A percentile compares a stretch with the other conserved stretches of the same genome.
These are phyloP conservation scores for Cartodere bifasciata DNA, from an alignment of 2,888 invertebrate species.

Conservation along the genomic window DNA sequence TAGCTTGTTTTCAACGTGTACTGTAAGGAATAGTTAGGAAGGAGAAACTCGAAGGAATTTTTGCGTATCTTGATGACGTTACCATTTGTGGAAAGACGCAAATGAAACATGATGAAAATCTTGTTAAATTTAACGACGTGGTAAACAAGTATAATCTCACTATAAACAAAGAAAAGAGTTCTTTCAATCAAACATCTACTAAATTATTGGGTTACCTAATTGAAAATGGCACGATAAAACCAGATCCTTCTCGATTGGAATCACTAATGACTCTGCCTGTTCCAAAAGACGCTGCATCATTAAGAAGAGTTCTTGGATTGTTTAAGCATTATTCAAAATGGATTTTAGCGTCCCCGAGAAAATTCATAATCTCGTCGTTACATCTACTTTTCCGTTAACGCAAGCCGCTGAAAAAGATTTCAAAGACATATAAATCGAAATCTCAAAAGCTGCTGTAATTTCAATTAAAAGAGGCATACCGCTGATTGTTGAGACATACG, in stretches of 20 bases:
- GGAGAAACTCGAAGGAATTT: conserved; percentile 7
- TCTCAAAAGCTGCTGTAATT: neutral
- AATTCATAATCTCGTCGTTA: neutral
- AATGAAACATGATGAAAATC: conserved; percentile 12
- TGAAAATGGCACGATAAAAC: too few relatives aligned
- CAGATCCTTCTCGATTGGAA: too few relatives aligned
- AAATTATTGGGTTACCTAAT: neutral
- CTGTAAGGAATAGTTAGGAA: conserved; percentile 9
- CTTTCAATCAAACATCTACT: neutral
- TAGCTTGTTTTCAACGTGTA: conserved; percentile 10
- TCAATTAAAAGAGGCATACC: neutral
- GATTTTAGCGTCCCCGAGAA: neutral
- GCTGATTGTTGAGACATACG: conserved; percentile 1
- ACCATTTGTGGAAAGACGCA: conserved; percentile 12
- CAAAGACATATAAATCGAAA: neutral
- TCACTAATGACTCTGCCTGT: too few relatives aligned
- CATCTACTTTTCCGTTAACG: conserved; percentile 1
- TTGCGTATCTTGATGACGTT: conserved; percentile 10
- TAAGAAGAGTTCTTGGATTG: conserved; percentile 1
- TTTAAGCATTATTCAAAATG: conserved; percentile 1
- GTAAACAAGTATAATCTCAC: neutral
- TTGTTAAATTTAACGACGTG: conserved; percentile 1
- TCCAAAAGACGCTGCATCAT: conserved; percentile 1
- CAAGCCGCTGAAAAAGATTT: neutral
- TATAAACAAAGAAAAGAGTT: neutral